These are phyloP conservation scores for Sebastes minor DNA, from an alignment of 2,797 vertebrate genomes.

Conservation along the genomic window DNA sequence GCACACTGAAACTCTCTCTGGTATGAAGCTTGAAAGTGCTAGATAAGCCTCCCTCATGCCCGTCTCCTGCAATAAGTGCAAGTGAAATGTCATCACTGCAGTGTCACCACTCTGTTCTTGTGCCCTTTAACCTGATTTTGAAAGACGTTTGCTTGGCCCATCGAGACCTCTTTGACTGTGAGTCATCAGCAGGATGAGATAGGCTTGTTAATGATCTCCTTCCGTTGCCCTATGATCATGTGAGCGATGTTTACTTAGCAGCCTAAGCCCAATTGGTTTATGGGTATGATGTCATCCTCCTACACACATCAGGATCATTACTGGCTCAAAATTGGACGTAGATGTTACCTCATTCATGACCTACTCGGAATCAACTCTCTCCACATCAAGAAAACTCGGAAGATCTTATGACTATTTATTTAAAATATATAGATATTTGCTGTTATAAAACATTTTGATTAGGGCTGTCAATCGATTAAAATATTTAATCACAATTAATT, in stretches of 20 bases:
- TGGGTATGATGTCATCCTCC: conserved; percentile 37
- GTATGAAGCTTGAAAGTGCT: not conserved
- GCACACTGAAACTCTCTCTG: not conserved
- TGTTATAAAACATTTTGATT: too few relatives aligned
- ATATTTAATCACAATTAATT: too few relatives aligned
- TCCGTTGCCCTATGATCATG: conserved; percentile 37
- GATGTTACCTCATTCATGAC: not conserved
- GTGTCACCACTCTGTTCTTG: not conserved
- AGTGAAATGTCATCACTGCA: conserved; percentile 12
- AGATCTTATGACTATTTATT: not conserved
- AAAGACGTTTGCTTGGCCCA: conserved; percentile 34
- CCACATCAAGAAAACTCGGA: not conserved
- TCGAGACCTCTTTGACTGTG: not conserved
- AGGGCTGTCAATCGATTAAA: too few relatives aligned
- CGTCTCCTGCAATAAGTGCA: conserved; percentile 15
- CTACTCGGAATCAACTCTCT: not conserved
- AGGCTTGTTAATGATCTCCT: conserved; percentile 43
- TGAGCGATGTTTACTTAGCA: conserved; percentile 43
- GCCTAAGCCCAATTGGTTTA: conserved; percentile 44
- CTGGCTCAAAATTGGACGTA: not conserved
- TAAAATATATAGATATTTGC: too few relatives aligned
- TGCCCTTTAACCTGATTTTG: conserved; percentile 68
- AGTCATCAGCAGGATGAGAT: conserved; percentile 49
- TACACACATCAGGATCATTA: not conserved
- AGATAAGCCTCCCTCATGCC: not conserved